Evolutionary conservation across 92 coral and sea anemone species (phyloP), one percentile per base, ranked within the genome.

Genomic region (Zoanthus solanderi): DNA sequence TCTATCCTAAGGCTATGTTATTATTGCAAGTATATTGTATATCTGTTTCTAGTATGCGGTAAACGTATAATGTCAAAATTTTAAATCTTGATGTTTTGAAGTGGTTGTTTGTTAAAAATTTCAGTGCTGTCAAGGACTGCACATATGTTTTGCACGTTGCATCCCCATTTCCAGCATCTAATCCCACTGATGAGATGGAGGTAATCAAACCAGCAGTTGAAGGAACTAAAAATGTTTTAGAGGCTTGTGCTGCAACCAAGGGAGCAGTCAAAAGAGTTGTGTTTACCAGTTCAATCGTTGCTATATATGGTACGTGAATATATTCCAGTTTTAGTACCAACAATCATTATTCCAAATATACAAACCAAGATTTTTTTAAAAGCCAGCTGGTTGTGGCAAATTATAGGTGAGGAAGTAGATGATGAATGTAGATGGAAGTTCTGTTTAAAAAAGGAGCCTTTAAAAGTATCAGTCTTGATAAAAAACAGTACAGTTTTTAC

Each of bases 171-270:
- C 98, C 98, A 5, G 92, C 89, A 1, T 57, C 91, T 32, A 89
- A 88, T 84, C 99, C 99, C 31, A 75, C 69, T 32, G 93, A 90
- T 63, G 99, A 97, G 78, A 94, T 92, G 93, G 99, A 97, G 50
- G 68, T 97, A 3, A 95, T 97, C 71, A 89, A 93, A 67, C 99
- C 99, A 16, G 99, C 99, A 10, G 99, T 97, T 7, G 98, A 97
- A 29, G 99, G 99, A 77, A 94, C 99, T 3, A 91, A 76, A 69
- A 97, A 89, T 91, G 98, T 97, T 16, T 79, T 97, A 61, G 92
- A 95, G 85, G 99, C 99, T 5, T 97, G 99, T 74, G 94, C 96
- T 11, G 88, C 91, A 58, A 90, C 95, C 13, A 93, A 88, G 76
- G 98, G 98, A 53, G 75, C 84, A 23, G 92, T 97, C 58, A 95